Percentiles rank a stretch among this genome's conserved stretches.
Conservation (phyloP, 2,113 vertebrate species). For the Delphinus delphis region DNA sequence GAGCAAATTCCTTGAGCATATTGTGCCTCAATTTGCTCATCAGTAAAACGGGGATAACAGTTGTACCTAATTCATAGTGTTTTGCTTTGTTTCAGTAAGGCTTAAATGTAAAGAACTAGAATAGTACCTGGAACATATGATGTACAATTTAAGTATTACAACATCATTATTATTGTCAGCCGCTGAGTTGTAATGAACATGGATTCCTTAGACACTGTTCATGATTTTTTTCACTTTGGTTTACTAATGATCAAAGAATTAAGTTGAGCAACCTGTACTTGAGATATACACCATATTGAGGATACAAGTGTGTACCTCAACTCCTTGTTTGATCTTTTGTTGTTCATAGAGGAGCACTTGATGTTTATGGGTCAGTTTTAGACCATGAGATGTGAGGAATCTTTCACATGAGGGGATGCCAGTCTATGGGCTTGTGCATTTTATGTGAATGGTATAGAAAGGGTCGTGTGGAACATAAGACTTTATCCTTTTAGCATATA, state of each 20-base stretch:
- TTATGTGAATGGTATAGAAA: neutral
- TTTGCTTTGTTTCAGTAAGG: neutral
- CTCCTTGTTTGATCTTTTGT: neutral
- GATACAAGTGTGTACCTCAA: neutral
- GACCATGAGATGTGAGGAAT: neutral
- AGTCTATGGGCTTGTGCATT: neutral
- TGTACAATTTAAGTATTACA: neutral
- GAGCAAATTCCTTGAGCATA: neutral
- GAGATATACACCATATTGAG: neutral
- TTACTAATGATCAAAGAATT: neutral
- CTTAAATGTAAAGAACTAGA: neutral
- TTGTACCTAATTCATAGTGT: neutral
- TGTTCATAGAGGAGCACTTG: neutral
- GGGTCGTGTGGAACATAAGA: neutral
- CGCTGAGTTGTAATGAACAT: neutral
- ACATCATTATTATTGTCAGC: neutral
- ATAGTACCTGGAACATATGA: neutral
- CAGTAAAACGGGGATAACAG: neutral
- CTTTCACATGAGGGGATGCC: neutral
- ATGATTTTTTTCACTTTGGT: neutral
- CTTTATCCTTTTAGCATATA: neutral
- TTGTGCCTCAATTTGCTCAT: neutral
- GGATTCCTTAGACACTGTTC: neutral
- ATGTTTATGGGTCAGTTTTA: neutral
- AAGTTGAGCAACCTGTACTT: neutral